Percentiles rank a stretch among this genome's conserved stretches.
Evolutionary conservation across 2,888 invertebrate genomes (phyloP).

Genomic region (Lochmaea crataegi): DNA sequence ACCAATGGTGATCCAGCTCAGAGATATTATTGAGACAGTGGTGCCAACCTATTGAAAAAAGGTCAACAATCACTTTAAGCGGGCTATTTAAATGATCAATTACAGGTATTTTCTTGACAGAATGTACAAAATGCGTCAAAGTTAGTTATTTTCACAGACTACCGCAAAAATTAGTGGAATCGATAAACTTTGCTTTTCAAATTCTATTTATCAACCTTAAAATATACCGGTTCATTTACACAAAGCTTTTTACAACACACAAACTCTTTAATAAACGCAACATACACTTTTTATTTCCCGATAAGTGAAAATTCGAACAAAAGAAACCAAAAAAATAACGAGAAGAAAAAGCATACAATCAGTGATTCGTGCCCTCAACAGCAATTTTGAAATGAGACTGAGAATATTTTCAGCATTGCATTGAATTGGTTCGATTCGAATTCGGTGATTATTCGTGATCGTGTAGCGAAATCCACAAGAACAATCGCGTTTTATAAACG

Average conservation of each 20-base stretch:
- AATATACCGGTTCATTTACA: not conserved
- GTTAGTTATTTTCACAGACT: too few species aligned
- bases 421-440: slow-evolving; percentile 30
- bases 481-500: slow-evolving; percentile 41
- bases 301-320: not conserved
- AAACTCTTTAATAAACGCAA: not conserved
- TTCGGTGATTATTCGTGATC: slow-evolving; percentile 32
- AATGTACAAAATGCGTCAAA: too few species aligned
- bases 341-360: slow-evolving; percentile 8
- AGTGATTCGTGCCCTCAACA: slow-evolving; percentile 7
- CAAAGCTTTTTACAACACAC: not conserved
- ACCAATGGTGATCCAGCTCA: too few species aligned
- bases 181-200: too few species aligned
- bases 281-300: not conserved
- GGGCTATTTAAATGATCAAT: too few species aligned
- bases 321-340: not conserved
- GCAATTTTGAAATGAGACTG: slow-evolving; percentile 6
- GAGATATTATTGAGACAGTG: too few species aligned
- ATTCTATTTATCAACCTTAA: not conserved
- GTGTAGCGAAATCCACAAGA: slow-evolving; percentile 36
- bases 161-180: too few species aligned
- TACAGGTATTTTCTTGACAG: too few species aligned
- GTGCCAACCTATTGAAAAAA: too few species aligned
- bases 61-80: too few species aligned
- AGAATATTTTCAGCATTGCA: slow-evolving; percentile 27